Percentiles rank a stretch among this genome's conserved stretches.
These are phyloP conservation scores for Scophthalmus maximus DNA, from an alignment of 2,113 vertebrate species.

Conservation along the genomic window DNA sequence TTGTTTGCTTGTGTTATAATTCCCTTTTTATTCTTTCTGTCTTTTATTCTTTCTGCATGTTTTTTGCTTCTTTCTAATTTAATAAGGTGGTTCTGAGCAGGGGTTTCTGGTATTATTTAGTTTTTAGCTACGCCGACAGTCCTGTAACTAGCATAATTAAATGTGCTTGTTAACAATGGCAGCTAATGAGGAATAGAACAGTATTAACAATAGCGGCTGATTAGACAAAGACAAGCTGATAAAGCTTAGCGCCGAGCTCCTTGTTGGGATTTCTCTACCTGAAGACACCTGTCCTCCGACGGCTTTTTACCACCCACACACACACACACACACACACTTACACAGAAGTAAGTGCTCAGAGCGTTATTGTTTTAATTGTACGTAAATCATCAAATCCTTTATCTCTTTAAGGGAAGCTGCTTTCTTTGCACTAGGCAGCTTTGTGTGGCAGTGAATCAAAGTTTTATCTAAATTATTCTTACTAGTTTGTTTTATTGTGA, in stretches of 20 bases:
- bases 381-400: conserved; percentile 44
- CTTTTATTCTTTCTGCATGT: conserved; percentile 6
- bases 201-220: conserved; percentile 90
- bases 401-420: conserved; percentile 5
- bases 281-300: conserved; percentile 65
- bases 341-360: background rate
- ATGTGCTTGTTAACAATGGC: conserved; percentile 90
- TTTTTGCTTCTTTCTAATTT: background rate
- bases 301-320: too few species aligned
- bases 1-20: conserved; percentile 12
- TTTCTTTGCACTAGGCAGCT: conserved; percentile 11
- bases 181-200: conserved; percentile 95
- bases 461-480: conserved; percentile 19
- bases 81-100: background rate
- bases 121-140: conserved; percentile 90
- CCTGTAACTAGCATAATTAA: conserved; percentile 95
- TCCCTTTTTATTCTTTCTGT: background rate
- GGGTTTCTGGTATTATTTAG: conserved; percentile 88
- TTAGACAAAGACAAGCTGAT: conserved; percentile 76
- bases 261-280: conserved; percentile 57
- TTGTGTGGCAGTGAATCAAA: conserved; percentile 19
- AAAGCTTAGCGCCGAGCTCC: conserved; percentile 40
- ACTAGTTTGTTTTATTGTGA: background rate
- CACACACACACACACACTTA: too few species aligned
- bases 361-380: conserved; percentile 51